These are phyloP conservation scores for Atethmia centrago DNA, from an alignment of 2,888 invertebrate genomes.

Conservation along the genomic window DNA sequence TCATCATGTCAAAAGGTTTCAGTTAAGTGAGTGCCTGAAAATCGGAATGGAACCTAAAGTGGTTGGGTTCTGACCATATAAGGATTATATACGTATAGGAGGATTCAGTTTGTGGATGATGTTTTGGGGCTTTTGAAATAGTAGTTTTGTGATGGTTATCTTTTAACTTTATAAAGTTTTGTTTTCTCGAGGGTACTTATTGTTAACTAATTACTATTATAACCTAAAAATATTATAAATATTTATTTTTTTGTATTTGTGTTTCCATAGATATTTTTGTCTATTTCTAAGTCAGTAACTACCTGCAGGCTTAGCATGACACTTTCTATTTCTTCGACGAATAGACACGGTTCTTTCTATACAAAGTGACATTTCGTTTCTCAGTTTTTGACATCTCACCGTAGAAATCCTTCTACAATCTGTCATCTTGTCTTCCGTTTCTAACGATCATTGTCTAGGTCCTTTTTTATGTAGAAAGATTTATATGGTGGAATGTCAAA, in stretches of 20 bases:
- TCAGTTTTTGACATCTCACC: too few relatives aligned
- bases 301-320: too few relatives aligned
- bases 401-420: too few relatives aligned
- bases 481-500: too few relatives aligned
- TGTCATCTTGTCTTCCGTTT: too few relatives aligned
- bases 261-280: neutral
- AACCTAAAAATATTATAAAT: too few relatives aligned
- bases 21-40: slow-evolving; percentile 35
- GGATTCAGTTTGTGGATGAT: neutral
- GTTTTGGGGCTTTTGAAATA: neutral
- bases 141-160: neutral
- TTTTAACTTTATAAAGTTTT: neutral
- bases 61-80: slow-evolving; percentile 21
- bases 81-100: neutral
- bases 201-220: neutral
- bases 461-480: too few relatives aligned
- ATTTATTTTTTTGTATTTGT: too few relatives aligned
- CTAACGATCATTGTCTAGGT: too few relatives aligned
- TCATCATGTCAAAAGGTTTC: slow-evolving; percentile 57
- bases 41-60: slow-evolving; percentile 30
- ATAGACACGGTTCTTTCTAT: too few relatives aligned
- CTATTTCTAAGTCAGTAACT: neutral
- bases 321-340: too few relatives aligned
- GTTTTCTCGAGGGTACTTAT: neutral
- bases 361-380: too few relatives aligned